phyloP scores from a whole-genome alignment of 2,888 invertebrate species.

The Xestia c-nigrum region DNA sequence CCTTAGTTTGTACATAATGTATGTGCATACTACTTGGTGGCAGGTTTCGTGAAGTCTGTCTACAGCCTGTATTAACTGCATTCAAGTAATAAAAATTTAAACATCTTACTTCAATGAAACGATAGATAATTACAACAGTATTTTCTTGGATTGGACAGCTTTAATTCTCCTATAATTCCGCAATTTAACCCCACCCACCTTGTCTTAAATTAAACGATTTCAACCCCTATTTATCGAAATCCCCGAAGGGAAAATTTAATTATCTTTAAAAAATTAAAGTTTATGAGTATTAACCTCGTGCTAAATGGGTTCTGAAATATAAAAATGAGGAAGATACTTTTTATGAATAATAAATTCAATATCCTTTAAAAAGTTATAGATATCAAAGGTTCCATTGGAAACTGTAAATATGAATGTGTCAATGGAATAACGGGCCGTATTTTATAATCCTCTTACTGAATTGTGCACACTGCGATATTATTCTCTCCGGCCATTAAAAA shows the following conservation, averaged over 20 bases:
- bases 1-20: too few relatives aligned
- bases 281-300: neutral
- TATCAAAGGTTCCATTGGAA: conserved; percentile 26
- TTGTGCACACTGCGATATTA: conserved; percentile 40
- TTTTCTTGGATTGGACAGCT: conserved; percentile 35
- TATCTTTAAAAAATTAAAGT: conserved; percentile 32
- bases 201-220: conserved; percentile 42
- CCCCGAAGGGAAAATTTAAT: conserved; percentile 25
- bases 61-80: neutral
- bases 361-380: neutral
- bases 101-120: neutral
- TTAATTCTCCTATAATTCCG: conserved; percentile 46
- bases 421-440: conserved; percentile 42
- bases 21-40: too few relatives aligned
- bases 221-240: conserved; percentile 56
- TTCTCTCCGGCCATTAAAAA: conserved; percentile 22
- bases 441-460: conserved; percentile 58
- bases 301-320: conserved; percentile 9
- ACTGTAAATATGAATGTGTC: conserved; percentile 26
- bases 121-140: neutral
- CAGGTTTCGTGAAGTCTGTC: too few relatives aligned
- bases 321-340: neutral
- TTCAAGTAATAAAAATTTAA: neutral
- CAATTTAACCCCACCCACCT: conserved; percentile 43
- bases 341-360: conserved; percentile 9